phyloP scores from a whole-genome alignment of 92 coral and sea anemone genomes.

The Zoanthus sansibaricus region DNA sequence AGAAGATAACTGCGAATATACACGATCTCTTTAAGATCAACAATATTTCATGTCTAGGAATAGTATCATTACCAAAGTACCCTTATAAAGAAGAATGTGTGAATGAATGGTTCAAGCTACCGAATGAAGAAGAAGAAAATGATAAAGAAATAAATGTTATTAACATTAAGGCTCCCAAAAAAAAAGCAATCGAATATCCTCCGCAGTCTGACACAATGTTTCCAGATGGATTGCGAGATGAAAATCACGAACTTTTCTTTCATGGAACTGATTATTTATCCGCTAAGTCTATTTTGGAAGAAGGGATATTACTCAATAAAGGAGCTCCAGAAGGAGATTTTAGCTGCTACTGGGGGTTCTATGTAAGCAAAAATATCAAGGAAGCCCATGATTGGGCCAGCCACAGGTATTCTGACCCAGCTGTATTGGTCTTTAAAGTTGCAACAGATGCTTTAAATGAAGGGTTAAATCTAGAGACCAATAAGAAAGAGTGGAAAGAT shows the following conservation, averaged over 20 bases:
- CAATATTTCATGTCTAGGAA: background rate
- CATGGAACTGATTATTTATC: conserved; percentile 58
- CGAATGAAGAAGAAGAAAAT: background rate
- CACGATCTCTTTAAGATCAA: background rate
- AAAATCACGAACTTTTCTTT: conserved; percentile 20
- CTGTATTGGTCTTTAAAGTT: too few relatives aligned
- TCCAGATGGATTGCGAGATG: background rate
- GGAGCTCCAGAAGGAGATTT: conserved; percentile 33
- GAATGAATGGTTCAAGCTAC: conserved; percentile 39
- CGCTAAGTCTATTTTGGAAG: conserved; percentile 34
- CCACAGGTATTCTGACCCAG: background rate
- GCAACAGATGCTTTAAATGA: too few relatives aligned
- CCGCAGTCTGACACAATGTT: conserved; percentile 3
- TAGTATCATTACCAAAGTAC: background rate
- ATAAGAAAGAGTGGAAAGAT: too few relatives aligned
- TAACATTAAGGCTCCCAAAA: conserved; percentile 10
- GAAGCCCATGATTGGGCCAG: conserved; percentile 40
- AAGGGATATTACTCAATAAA: conserved; percentile 33
- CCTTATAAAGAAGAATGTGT: conserved; percentile 41
- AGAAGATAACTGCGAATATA: background rate
- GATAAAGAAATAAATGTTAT: conserved; percentile 25
- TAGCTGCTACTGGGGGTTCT: conserved; percentile 52
- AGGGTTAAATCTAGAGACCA: too few relatives aligned
- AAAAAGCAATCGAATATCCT: background rate
- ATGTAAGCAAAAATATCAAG: conserved; percentile 4